Evolutionary conservation across 2,113 vertebrate genomes (phyloP), one percentile per base, ranked within the genome.

Genomic region (Ellobius talpinus): DNA sequence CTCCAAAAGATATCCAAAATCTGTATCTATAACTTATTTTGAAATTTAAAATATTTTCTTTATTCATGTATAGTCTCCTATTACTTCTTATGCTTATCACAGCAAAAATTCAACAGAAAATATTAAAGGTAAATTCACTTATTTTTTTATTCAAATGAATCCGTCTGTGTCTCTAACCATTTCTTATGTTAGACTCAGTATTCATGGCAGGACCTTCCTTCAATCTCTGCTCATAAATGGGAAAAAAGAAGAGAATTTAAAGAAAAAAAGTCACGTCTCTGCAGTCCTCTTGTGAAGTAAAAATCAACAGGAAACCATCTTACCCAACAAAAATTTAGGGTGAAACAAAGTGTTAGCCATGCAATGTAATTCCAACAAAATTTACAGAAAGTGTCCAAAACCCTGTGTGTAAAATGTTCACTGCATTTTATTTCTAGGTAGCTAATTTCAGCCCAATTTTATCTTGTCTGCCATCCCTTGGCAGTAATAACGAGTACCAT

Each of bases 81-180:
- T 82, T 85, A 58, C 23, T 97, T 97, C 17, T 29, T 70, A 23
- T 92, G 31, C 10, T 77, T 29, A 93, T 58, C 55, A 96, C 9
- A 90, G 76, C 78, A 76, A 76, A 97, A 96, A 78, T 13, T 9
- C 6, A 70, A 77, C 33, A 85, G 81, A 78, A 90, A 92, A 82
- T 65, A 78, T 31, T 79, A n/a, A 45, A 52, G 47, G 12, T 61
- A 4, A 90, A 14, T 81, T 65, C 42, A 16, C 19, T 61, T 29
- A 8, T 50, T 50, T 70, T 42, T 58, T 26, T 6, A 50, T 7
- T 85, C 13, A 24, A 33, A 87, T 63, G 68, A 93, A 87, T 0
- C 47, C 52, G 63, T 24, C 47, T 68, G 47, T 13, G 73, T 82
- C 11, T 96, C 24, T 76, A 31, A 61, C 16, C 72, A 78, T 76